A percentile compares a stretch with the other conserved stretches of the same genome.
Conservation (phyloP, 2,113 vertebrate species). For the Balaeniceps rex region DNA sequence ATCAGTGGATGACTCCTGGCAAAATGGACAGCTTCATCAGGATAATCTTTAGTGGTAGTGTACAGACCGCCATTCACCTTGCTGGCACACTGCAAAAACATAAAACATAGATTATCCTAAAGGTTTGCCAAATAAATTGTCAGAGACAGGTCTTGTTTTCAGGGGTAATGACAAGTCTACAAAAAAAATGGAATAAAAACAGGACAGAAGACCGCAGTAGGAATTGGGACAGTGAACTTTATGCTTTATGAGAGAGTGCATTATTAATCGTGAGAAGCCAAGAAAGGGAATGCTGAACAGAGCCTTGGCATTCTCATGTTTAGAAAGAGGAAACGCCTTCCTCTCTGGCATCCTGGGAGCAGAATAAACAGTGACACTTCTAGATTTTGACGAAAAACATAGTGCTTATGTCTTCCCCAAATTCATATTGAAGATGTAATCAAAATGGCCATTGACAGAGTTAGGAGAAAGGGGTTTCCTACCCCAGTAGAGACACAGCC, state of each 20-base stretch:
- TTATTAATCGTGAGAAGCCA: not conserved
- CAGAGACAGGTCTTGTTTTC: not conserved
- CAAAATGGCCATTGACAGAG: not conserved
- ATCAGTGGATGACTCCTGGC: constrained; percentile 90
- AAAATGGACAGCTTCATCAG: constrained; percentile 93
- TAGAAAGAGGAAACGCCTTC: not conserved
- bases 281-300: not conserved
- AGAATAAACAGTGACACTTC: not conserved
- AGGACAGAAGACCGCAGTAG: not conserved
- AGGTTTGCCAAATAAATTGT: not conserved
- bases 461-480: not conserved
- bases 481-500: not conserved
- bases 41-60: constrained; percentile 90
- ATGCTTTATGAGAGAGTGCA: not conserved
- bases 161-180: not conserved
- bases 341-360: not conserved
- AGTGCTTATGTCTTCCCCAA: not conserved
- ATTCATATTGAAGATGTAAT: not conserved
- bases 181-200: not conserved
- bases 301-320: not conserved
- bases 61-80: constrained; percentile 90
- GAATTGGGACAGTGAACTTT: not conserved
- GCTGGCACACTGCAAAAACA: constrained; percentile 89
- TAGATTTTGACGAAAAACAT: not conserved
- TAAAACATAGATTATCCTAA: not conserved